Evolutionary conservation across 2,113 vertebrate species (phyloP).

Genomic region (Indicator indicator): DNA sequence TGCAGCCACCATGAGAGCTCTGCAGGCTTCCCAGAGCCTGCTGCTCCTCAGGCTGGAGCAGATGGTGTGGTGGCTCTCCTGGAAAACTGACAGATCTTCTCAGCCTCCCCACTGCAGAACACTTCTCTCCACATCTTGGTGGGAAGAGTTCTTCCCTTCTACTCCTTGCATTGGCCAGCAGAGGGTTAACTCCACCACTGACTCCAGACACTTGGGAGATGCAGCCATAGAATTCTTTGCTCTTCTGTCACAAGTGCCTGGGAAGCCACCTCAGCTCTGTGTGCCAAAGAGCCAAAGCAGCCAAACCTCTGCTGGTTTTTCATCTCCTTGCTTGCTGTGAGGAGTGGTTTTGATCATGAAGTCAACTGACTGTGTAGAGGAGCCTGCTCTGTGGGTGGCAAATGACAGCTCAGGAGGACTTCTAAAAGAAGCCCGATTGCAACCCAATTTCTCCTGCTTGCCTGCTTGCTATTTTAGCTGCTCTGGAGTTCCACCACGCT

Average conservation of each 20-base stretch:
- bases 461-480: neutral
- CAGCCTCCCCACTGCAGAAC: neutral
- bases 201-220: neutral
- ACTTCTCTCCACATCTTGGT: neutral
- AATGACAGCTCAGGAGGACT: conserved; percentile 37
- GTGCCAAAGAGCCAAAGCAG: neutral
- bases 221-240: neutral
- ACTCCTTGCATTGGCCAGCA: neutral
- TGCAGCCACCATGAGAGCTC: neutral
- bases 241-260: neutral
- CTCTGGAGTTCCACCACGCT: neutral
- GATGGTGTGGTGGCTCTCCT: conserved; percentile 16
- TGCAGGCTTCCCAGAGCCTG: neutral
- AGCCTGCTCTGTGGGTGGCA: conserved; percentile 34
- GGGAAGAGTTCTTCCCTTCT: neutral
- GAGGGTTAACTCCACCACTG: neutral
- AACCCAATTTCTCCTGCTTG: neutral
- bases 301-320: neutral
- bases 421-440: conserved; percentile 8
- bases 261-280: neutral
- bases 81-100: conserved; percentile 39
- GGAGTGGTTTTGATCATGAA: neutral
- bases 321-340: neutral
- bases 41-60: neutral
- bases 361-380: neutral